A percentile compares a stretch with the other conserved stretches of the same genome.
phyloP scores from a whole-genome alignment of 2,113 vertebrate genomes.

The Scomber scombrus region DNA sequence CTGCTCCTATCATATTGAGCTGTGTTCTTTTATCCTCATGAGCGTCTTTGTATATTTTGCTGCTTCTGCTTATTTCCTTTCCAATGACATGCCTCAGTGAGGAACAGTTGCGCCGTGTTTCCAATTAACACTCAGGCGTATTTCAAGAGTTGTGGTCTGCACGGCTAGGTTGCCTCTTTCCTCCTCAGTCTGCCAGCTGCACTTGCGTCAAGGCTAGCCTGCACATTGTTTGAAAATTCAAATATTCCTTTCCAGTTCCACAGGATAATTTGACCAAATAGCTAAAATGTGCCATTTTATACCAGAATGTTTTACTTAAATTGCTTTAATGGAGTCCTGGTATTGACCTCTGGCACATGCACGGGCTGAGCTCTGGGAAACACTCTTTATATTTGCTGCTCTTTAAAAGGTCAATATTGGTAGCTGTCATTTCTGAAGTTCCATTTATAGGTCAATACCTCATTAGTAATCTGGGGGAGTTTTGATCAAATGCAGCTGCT shows the following conservation, averaged over 20 bases:
- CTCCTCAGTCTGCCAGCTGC: conserved; percentile 47
- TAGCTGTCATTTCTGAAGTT: conserved; percentile 73
- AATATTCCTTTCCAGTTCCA: conserved; percentile 43
- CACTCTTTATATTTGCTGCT: conserved; percentile 71
- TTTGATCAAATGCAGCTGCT: conserved; percentile 57
- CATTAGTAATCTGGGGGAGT: conserved; percentile 71
- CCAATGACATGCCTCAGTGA: conserved; percentile 74
- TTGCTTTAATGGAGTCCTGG: conserved; percentile 56
- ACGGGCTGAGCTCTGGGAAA: conserved; percentile 46
- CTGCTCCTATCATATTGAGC: conserved; percentile 38
- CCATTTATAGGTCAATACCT: conserved; percentile 78
- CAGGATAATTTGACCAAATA: conserved; percentile 36
- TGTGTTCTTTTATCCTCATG: conserved; percentile 48
- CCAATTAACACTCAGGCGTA: conserved; percentile 77
- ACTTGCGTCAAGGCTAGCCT: conserved; percentile 33
- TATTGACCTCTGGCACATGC: conserved; percentile 67
- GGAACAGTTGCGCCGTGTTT: conserved; percentile 66
- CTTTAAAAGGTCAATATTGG: conserved; percentile 76
- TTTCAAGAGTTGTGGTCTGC: conserved; percentile 60
- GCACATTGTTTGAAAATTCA: conserved; percentile 49
- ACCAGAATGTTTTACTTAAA: conserved; percentile 58
- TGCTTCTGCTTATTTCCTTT: conserved; percentile 67
- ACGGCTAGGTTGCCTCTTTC: conserved; percentile 31
- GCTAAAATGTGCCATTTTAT: conserved; percentile 55
- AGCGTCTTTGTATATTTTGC: conserved; percentile 67